Base-by-base conservation (phyloP, 2,888 invertebrate species). In the Orchestes rusci region DNA sequence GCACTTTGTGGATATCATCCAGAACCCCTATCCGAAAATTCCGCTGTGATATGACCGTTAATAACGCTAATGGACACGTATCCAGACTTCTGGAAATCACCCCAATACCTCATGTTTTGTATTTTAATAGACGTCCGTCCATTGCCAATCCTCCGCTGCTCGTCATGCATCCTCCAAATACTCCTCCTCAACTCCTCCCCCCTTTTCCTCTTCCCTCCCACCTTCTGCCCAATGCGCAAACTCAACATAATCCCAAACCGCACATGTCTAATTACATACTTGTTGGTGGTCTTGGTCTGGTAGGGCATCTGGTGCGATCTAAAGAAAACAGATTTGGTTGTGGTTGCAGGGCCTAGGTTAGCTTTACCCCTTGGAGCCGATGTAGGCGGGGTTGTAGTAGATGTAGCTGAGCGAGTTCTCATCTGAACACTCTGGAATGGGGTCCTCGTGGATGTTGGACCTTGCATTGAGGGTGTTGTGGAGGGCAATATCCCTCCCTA, bases 201-300 rank as follows among this genome's bases (percentile, higher is more conserved):
- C 10, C 10, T 23, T 10, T 23, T 23, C 10, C 23, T 23, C 23
- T 23, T 23, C 23, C 5, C 23, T 7, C 10, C 10, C 5, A 47
- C 12, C 52, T 57, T 76, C 60, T 73, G 71, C 43, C 79, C 72
- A 69, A 82, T 72, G 46, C 82, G 70, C 48, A 83, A 65, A 8
- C 80, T 79, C 55, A 82, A 67, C 74, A 82, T 79, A 35, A 82
- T 76, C 12, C 82, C 70, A 15, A 82, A 76, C 43, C 79, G 71
- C 16, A 82, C 75, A 58, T 81, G 78, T 16, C 79, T 68, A 39
- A 78, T 78, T 2, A 79, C 74, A 56, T 76, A 75, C 50, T 76
- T 73, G 54, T 79, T 77, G 43, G 74, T 74, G 16, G 73, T 66
- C 12, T n/a, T n/a, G n/a, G n/a, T n/a, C n/a, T n/a, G n/a, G n/a